These are phyloP conservation scores for Hetaerina americana DNA, from an alignment of 1,140 invertebrate species.

Conservation along the genomic window DNA sequence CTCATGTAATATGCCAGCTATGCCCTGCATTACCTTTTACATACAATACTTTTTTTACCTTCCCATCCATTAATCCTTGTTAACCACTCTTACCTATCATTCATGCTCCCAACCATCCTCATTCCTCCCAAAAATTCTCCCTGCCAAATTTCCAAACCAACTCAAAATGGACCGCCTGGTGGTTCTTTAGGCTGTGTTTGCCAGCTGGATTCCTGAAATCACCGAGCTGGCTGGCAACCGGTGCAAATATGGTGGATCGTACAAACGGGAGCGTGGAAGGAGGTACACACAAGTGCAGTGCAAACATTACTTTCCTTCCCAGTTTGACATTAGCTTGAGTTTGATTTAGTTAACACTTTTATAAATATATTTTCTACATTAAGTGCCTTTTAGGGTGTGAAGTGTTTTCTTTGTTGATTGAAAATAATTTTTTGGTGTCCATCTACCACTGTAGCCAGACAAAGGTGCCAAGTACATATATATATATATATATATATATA, in stretches of 20 bases:
- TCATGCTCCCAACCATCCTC: background rate
- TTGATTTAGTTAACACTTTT: constrained; percentile 2
- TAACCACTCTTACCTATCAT: background rate
- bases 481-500: too few species aligned
- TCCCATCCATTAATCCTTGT: background rate
- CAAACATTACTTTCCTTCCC: constrained; percentile 12
- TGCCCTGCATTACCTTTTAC: background rate
- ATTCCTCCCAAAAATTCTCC: too few species aligned
- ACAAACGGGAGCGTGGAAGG: constrained; percentile 94
- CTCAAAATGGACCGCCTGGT: background rate
- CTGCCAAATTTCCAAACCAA: too few species aligned
- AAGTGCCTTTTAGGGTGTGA: constrained; percentile 6
- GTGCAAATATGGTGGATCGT: constrained; percentile 95
- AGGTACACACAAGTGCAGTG: constrained; percentile 53
- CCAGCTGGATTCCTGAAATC: constrained; percentile 98
- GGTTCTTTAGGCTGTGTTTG: constrained; percentile 82
- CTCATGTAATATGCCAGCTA: background rate
- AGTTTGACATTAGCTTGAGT: constrained; percentile 8
- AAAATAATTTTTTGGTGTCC: constrained; percentile 9
- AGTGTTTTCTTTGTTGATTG: background rate
- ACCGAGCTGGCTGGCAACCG: constrained; percentile 94
- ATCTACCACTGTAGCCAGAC: constrained; percentile 18
- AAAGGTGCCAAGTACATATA: constrained; percentile 9
- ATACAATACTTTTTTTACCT: background rate
- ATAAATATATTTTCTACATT: background rate